Conservation (phyloP, 2,113 vertebrate genomes). For the Platysternon megacephalum region DNA sequence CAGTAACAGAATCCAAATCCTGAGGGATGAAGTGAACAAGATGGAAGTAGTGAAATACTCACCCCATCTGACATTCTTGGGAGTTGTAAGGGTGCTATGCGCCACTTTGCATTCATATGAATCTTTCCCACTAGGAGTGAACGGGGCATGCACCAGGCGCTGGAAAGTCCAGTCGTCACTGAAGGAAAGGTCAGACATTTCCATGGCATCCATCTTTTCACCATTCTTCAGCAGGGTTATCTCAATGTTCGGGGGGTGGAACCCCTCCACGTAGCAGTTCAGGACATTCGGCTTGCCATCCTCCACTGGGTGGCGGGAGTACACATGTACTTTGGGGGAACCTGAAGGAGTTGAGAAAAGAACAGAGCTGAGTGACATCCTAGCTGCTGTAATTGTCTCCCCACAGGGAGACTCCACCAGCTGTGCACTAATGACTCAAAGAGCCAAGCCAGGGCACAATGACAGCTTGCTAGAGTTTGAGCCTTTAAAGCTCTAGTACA, state of each 20-base stretch:
- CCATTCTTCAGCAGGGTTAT: slow-evolving; percentile 73
- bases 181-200: slow-evolving; percentile 85
- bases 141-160: slow-evolving; percentile 55
- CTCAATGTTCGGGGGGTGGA: slow-evolving; percentile 85
- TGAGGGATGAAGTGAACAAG: too few relatives aligned
- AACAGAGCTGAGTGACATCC: background rate
- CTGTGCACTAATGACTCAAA: background rate
- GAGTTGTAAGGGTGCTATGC: fast-evolving
- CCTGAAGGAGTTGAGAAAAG: slow-evolving; percentile 33
- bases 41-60: background rate
- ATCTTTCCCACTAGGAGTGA: background rate
- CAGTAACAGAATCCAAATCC: fast-evolving
- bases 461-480: background rate
- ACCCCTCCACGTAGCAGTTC: slow-evolving; percentile 83
- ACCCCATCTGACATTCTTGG: slow-evolving; percentile 73
- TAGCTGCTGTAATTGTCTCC: background rate
- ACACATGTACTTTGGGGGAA: slow-evolving; percentile 78
- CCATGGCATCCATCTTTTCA: fast-evolving
- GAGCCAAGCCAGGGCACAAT: background rate
- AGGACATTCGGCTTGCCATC: slow-evolving; percentile 64
- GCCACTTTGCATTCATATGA: slow-evolving; percentile 65
- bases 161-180: slow-evolving; percentile 85
- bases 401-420: too few relatives aligned
- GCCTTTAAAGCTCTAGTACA: too few relatives aligned
- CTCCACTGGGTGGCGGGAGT: slow-evolving; percentile 55